These are phyloP conservation scores for Maconellicoccus hirsutus DNA, from an alignment of 1,140 invertebrate genomes.

Conservation along the genomic window DNA sequence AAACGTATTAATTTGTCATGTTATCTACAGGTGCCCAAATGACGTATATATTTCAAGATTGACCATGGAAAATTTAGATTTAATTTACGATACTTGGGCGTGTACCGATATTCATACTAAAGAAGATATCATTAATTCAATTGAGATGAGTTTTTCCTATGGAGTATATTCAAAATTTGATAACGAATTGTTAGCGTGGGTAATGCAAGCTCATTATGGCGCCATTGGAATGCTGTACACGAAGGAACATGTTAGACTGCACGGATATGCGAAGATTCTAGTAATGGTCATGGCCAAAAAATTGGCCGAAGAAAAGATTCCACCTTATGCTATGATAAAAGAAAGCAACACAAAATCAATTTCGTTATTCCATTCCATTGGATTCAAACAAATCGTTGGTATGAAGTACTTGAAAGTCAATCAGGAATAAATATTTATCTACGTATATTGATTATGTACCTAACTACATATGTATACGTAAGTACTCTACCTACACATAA, in stretches of 20 bases:
- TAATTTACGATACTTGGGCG: background rate
- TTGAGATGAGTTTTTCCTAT: background rate
- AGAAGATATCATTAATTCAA: background rate
- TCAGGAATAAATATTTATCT: background rate
- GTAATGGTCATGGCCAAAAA: background rate
- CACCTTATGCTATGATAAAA: background rate
- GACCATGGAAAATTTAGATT: background rate
- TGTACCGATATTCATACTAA: background rate
- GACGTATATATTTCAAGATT: background rate
- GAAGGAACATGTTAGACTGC: background rate
- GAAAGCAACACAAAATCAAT: background rate
- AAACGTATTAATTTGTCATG: background rate
- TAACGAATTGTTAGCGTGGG: background rate
- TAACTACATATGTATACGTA: too few species aligned
- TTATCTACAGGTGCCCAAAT: background rate
- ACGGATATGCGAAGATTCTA: background rate
- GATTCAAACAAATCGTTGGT: background rate
- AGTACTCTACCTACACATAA: too few species aligned
- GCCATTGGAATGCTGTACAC: background rate
- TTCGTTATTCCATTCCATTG: background rate
- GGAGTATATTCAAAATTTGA: background rate
- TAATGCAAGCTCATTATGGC: background rate
- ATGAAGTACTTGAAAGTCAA: too few species aligned
- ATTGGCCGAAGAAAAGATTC: background rate
- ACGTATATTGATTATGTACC: too few species aligned